Conservation (phyloP, 2,113 vertebrate species). For the Phaethon lepturus region DNA sequence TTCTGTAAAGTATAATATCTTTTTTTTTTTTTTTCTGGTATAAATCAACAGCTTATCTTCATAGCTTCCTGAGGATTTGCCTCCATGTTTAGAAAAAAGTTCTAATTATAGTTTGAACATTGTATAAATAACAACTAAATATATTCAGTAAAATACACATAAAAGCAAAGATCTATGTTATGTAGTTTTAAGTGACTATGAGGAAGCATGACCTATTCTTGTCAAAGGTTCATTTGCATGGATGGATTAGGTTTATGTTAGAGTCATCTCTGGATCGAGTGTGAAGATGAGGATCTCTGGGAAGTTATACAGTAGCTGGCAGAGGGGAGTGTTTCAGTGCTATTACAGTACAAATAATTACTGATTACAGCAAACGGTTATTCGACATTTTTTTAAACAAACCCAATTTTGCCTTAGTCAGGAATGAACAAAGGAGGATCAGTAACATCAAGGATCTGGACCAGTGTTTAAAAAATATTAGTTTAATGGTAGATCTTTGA, state of each 20-base stretch:
- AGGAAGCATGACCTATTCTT: not conserved
- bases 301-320: not conserved
- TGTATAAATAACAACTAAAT: not conserved
- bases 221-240: not conserved
- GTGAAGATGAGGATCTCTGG: not conserved
- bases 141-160: not conserved
- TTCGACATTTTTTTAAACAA: not conserved
- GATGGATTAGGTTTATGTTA: not conserved
- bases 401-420: not conserved
- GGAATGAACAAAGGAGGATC: not conserved
- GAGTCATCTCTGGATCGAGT: fast-evolving
- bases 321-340: not conserved
- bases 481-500: not conserved
- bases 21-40: not conserved
- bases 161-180: not conserved
- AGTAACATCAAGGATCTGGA: not conserved
- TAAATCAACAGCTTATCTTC: not conserved
- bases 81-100: not conserved
- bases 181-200: not conserved
- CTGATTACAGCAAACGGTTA: not conserved
- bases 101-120: not conserved
- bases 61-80: not conserved
- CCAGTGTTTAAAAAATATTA: not conserved
- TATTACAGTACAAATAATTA: not conserved
- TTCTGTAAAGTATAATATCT: not conserved